Base-by-base conservation (phyloP, 2,888 invertebrate species). In the Tridacna gigas region DNA sequence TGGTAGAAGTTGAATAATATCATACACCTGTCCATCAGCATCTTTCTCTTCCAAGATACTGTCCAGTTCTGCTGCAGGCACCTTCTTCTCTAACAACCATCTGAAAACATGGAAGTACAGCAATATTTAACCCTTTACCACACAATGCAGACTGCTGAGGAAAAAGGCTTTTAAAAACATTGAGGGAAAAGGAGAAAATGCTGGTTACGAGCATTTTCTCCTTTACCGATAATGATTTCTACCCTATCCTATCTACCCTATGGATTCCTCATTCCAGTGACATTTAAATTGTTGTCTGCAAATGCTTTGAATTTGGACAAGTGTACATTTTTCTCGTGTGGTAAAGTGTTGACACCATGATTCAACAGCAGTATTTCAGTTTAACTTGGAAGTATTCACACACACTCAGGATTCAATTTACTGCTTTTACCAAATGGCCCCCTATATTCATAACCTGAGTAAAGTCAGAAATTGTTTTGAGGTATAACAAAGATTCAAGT, bases 21-120 rank as follows among this genome's bases (percentile, higher is more conserved):
- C 86, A n/a, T 60, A 75, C n/a, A 73, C 45, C 22, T 74, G 69
- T 3, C 67, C 78, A 45, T 86, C 88, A 18, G 61, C 77, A 74
- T 90, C 90, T 79, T 92, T 89, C 56, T 94, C 92, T 79, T 94
- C 93, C 66, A 95, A 84, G 60, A 94, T 87, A 79, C 93, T 93
- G 84, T 95, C 94, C n/a, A 98, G 96, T 92, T 97, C 96, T 89
- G 97, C 96, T 82, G 97, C 96, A 83, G 96, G 97, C 92, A 97
- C 96, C 22, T 97, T 97, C 90, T 97, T 96, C 82, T 96, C 96
- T 93, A 97, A 96, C 89, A 98, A 96, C 96, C 91, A 91, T 83
- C 93, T 92, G 85, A 15, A 84, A 83, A 80, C 28, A 20, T 20
- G 56, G 20, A 5, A 9, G 20, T 56, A 20, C 56, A 56, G 20